Evolutionary conservation across 2,113 vertebrate genomes (phyloP).

Genomic region (Chaetura pelagica): DNA sequence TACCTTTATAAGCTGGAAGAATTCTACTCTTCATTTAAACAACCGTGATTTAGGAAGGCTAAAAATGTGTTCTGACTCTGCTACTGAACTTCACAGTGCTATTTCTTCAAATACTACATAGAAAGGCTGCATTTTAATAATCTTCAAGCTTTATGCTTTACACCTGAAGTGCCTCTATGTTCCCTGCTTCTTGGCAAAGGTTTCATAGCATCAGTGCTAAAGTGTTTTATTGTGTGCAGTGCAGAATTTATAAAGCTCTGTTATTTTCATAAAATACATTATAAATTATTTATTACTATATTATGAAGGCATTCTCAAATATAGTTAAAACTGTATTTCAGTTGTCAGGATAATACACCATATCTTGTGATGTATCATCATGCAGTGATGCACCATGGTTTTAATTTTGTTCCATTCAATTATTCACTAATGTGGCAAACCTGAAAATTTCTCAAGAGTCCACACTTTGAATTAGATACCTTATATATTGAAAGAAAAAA

Average conservation of each 20-base stretch:
- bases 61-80: neutral
- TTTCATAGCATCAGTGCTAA: neutral
- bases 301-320: neutral
- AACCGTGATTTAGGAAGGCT: neutral
- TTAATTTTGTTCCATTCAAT: neutral
- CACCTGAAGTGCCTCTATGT: neutral
- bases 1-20: neutral
- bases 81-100: neutral
- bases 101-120: neutral
- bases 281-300: conserved; percentile 21
- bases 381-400: neutral
- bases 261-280: conserved; percentile 7
- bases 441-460: neutral
- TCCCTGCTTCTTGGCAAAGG: neutral
- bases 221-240: neutral
- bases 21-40: neutral
- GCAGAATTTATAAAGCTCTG: neutral
- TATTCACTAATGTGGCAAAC: neutral
- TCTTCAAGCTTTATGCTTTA: neutral
- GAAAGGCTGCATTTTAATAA: neutral
- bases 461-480: neutral
- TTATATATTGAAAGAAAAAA: neutral
- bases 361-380: neutral
- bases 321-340: neutral
- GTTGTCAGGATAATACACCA: neutral